Evolutionary conservation across 2,113 vertebrate species (phyloP), one percentile per base, ranked within the genome.

Genomic region (Callipepla squamata): DNA sequence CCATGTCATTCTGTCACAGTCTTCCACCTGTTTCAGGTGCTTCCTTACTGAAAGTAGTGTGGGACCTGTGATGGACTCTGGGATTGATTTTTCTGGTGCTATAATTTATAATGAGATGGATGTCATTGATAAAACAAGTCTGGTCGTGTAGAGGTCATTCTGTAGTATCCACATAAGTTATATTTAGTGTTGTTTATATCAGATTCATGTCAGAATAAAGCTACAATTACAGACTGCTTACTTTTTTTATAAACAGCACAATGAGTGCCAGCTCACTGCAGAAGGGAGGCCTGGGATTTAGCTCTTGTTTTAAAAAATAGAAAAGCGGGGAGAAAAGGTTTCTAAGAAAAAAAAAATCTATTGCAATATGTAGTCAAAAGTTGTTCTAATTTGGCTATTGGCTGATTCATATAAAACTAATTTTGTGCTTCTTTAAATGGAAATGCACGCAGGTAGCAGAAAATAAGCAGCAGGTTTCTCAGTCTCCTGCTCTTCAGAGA

Each of bases 181-280:
- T 95, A 95, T 94, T 93, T 96, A 96, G 94, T 83, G 23, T 69
- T 84, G 62, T 85, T 92, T 92, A 23, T 78, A 50, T 84, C 25
- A 88, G 72, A 80, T 48, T 75, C 36, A 36, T 91, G 59, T 91
- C 73, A 89, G 85, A 90, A 51, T 89, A 85, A 95, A 92, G 88
- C 62, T 74, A 15, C 75, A 85, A 44, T 85, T 95, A 92, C 55
- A 89, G 85, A 85, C 92, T 47, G 22, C 66, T 80, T 70, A 18
- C 47, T 92, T 93, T 92, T 53, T 95, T 96, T 96, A 93, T 94
- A 95, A 89, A 42, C 5, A 12, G 45, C 19, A 19, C 5, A 20
- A 66, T n/a, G 48, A 91, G 67, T 40, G 26, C 51, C 58, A 70
- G 36, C 32, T 90, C 88, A 80, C 21, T 34, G 2, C 30, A 36